Evolutionary conservation across 2,797 vertebrate genomes (phyloP), one percentile per base, ranked within the genome.

Genomic region (Micrastur ruficollis): DNA sequence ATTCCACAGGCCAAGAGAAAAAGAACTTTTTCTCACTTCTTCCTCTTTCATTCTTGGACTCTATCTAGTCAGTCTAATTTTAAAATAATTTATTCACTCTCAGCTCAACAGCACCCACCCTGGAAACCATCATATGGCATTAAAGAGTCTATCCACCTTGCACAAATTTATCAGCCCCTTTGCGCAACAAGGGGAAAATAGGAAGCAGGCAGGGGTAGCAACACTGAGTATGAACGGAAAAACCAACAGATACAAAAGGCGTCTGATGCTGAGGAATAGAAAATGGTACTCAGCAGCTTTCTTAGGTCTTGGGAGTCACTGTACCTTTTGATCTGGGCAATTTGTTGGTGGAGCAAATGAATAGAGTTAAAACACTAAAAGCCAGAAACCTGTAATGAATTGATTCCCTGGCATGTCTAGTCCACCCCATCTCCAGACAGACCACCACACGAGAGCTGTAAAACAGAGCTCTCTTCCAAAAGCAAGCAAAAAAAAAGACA

Each of bases 61-160:
- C 55, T 70, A 32, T 70, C 44, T 81, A 78, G 58, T 62, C 82
- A 83, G 62, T 67, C 56, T 93, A 71, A 90, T 93, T 95, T 93
- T 80, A 81, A 91, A 95, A 92, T 84, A 83, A 93, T 94, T 93
- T 80, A 89, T 95, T 93, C 11, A 3, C 49, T 79, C 80, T 94
- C 73, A 73, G 70, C 40, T 79, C 65, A 62, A 71, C 59, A 79
- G 53, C 47, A 95, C 58, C 47, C 55, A 84, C 58, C 6, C 10
- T 83, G 55, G 44, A 88, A 91, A 88, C 82, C 53, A 70, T 76
- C 47, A 47, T 11, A 50, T 15, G 40, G 42, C 50, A 67, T 86
- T 88, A 29, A 70, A 73, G 46, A 94, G 56, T 89, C 81, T 65
- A 65, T 63, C 40, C 5, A 75, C 44, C 44, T 84, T 11, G 13